phyloP scores from a whole-genome alignment of 2,888 invertebrate species.

The Scaeva pyrastri region DNA sequence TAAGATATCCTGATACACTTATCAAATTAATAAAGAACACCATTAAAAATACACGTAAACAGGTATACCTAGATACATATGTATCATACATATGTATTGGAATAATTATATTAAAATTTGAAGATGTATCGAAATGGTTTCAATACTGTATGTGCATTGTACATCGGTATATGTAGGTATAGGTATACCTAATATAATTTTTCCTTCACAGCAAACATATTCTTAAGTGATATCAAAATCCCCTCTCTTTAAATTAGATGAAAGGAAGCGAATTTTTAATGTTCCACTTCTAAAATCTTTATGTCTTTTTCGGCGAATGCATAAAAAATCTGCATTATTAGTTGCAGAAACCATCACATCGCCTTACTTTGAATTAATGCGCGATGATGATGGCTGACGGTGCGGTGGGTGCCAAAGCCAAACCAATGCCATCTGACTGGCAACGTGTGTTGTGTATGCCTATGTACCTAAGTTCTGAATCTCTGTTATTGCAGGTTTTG shows the following conservation, averaged over 20 bases:
- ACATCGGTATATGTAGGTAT: no score
- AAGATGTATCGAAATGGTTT: no score
- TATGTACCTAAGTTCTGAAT: conserved; percentile 23
- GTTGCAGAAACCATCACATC: conserved; percentile 63
- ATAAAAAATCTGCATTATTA: conserved; percentile 72
- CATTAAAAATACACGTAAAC: no score
- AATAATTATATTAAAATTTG: no score
- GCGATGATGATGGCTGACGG: conserved; percentile 22
- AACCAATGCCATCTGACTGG: conserved; percentile 16
- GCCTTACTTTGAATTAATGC: conserved; percentile 63
- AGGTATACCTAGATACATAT: no score
- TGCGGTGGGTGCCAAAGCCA: conserved; percentile 34
- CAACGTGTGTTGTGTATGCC: conserved; percentile 29
- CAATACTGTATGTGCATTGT: no score
- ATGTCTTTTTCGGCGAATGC: conserved; percentile 75
- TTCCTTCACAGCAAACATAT: neutral
- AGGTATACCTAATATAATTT: no score
- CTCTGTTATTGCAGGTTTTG: conserved; percentile 59
- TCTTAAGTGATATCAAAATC: conserved; percentile 59
- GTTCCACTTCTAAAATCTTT: conserved; percentile 68
- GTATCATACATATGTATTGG: no score
- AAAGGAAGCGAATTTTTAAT: conserved; percentile 74
- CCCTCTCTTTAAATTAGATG: conserved; percentile 71
- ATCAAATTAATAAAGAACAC: no score
- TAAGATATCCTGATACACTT: no score